Conservation (phyloP, 2,888 invertebrate genomes). For the Eilema sororculum region DNA sequence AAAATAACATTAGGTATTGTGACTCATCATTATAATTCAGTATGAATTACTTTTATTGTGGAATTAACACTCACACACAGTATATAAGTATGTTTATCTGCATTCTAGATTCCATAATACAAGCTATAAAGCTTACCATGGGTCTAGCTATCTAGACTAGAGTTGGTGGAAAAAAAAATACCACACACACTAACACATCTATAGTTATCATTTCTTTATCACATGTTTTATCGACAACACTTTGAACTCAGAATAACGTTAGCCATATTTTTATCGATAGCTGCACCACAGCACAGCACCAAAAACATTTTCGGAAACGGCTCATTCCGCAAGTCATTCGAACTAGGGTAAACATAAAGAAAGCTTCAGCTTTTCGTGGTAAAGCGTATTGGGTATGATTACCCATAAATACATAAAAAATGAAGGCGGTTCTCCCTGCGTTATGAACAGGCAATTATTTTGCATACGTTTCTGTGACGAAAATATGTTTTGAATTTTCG, state of each 20-base stretch:
- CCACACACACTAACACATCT: too few relatives aligned
- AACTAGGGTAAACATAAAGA: constrained; percentile 46
- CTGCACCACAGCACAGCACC: constrained; percentile 35
- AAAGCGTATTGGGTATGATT: constrained; percentile 52
- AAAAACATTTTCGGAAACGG: constrained; percentile 31
- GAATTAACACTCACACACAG: too few relatives aligned
- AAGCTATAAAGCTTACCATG: too few relatives aligned
- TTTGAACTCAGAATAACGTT: background rate
- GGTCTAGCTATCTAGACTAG: too few relatives aligned
- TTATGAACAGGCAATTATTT: constrained; percentile 52
- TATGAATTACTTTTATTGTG: too few relatives aligned
- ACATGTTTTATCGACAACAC: background rate
- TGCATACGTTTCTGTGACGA: constrained; percentile 21
- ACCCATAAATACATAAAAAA: constrained; percentile 57
- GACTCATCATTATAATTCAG: too few relatives aligned
- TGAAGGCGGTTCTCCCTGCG: constrained; percentile 35
- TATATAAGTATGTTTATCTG: too few relatives aligned
- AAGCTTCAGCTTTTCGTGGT: constrained; percentile 30
- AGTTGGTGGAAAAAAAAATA: too few relatives aligned
- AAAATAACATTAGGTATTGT: too few relatives aligned
- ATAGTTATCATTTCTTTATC: too few relatives aligned
- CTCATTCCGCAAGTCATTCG: constrained; percentile 48
- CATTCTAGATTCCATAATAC: too few relatives aligned
- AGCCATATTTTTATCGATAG: constrained; percentile 8
- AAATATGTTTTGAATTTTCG: background rate